Percentiles rank a stretch among this genome's conserved stretches.
phyloP scores from a whole-genome alignment of 2,113 vertebrate species.

The Chitala chitala region DNA sequence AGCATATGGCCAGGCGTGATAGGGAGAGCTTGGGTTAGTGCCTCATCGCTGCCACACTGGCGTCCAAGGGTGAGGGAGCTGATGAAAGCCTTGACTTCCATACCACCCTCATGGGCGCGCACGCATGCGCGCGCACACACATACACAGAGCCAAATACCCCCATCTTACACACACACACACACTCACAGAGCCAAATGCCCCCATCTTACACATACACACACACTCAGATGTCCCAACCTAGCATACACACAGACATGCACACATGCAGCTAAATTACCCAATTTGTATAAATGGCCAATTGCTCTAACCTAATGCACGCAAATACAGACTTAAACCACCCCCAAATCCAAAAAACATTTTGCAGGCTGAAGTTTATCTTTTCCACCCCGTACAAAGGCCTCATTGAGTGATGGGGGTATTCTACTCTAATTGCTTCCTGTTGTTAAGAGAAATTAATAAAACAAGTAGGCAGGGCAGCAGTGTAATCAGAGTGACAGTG shows the following conservation, averaged over 20 bases:
- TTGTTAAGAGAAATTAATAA: slow-evolving; percentile 54
- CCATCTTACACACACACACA: slow-evolving; percentile 26
- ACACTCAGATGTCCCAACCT: no score
- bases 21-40: slow-evolving; percentile 74
- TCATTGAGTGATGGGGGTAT: slow-evolving; percentile 69
- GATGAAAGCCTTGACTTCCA: slow-evolving; percentile 88
- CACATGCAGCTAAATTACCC: no score
- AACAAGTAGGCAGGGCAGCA: slow-evolving; percentile 48
- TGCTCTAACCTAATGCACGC: neutral
- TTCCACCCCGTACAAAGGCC: slow-evolving; percentile 80
- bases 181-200: slow-evolving; percentile 28
- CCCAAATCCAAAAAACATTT: neutral
- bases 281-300: no score
- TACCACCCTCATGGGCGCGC: slow-evolving; percentile 60
- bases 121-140: slow-evolving; percentile 19
- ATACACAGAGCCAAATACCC: slow-evolving; percentile 27
- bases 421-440: slow-evolving; percentile 73
- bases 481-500: neutral
- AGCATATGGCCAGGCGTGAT: slow-evolving; percentile 97
- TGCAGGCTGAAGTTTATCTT: neutral
- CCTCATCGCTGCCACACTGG: slow-evolving; percentile 72
- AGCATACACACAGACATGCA: neutral
- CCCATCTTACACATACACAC: no score
- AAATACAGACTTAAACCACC: neutral
- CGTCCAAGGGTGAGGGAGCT: slow-evolving; percentile 68